Evolutionary conservation across 2,113 vertebrate genomes (phyloP), one percentile per base, ranked within the genome.

Genomic region (Forbesichthys agassizii): DNA sequence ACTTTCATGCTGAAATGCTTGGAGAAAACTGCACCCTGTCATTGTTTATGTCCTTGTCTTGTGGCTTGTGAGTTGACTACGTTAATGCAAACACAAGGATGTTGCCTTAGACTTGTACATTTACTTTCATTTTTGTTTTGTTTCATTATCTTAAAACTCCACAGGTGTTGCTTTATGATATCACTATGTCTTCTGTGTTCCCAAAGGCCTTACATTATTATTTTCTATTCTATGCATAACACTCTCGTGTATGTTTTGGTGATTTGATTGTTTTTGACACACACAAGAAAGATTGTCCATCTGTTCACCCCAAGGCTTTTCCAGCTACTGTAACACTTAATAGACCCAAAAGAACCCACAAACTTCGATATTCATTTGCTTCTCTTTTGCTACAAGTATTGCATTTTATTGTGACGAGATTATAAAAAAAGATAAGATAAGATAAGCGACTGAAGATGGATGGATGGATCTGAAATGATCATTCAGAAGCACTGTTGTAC

Each of bases 181-280:
- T 65, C 74, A 78, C 86, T 75, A 74, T 65, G 46, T 88, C 75
- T 87, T 89, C 82, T 77, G 77, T 88, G 84, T 81, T 81, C 86
- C 87, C 76, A 75, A 88, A 85, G 87, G 90, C 90, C 90, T 90
- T 91, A 90, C 75, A 79, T 84, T 90, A 48, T 85, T 83, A 63
- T 91, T 89, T 90, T 91, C 76, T 83, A 86, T 92, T 90, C 90
- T 92, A 91, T 91, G 90, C 90, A 91, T 90, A 88, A 79, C 85
- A 85, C 76, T 90, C 81, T 89, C 85, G 80, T 84, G 83, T 86
- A 72, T 91, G 85, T 87, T 79, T 85, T 77, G 64, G 47, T 71
- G 73, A 64, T 63, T 86, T 85, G 82, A 55, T 73, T 81, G 64
- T 75, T 64, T 81, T 84, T 74, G 88, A 85, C 86, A 79, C 63